Percentiles rank a stretch among this genome's conserved stretches.
Conservation (phyloP, 2,113 vertebrate species). For the Pteruthius melanotis region DNA sequence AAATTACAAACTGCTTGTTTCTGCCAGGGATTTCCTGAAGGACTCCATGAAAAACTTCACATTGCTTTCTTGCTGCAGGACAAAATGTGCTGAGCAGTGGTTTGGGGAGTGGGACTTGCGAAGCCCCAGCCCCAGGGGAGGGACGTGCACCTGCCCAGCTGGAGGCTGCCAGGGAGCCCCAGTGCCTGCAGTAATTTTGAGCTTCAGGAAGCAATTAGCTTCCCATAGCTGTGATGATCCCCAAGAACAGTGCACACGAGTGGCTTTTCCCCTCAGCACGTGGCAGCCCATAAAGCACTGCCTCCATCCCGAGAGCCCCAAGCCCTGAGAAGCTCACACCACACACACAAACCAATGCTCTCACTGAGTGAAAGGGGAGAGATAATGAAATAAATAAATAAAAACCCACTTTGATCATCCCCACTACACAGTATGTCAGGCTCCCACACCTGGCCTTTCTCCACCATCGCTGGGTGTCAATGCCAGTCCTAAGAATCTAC, state of each 20-base stretch:
- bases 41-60: background rate
- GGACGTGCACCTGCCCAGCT: fast-evolving
- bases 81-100: fast-evolving
- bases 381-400: background rate
- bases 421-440: background rate
- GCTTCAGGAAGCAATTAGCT: background rate
- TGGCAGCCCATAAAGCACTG: background rate
- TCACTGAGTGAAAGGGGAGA: background rate
- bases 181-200: background rate
- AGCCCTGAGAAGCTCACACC: background rate
- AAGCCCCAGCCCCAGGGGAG: background rate
- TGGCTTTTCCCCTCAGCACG: background rate
- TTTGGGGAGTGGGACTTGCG: fast-evolving
- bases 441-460: background rate
- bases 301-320: fast-evolving
- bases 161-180: background rate
- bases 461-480: background rate
- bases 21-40: background rate
- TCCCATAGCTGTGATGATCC: background rate
- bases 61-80: background rate
- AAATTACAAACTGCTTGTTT: background rate
- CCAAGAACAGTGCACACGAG: background rate
- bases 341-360: background rate
- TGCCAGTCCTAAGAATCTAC: background rate
- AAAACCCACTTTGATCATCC: background rate